Conservation (phyloP, 92 coral and sea anemone genomes). For the Anthopleura xanthogrammica region DNA sequence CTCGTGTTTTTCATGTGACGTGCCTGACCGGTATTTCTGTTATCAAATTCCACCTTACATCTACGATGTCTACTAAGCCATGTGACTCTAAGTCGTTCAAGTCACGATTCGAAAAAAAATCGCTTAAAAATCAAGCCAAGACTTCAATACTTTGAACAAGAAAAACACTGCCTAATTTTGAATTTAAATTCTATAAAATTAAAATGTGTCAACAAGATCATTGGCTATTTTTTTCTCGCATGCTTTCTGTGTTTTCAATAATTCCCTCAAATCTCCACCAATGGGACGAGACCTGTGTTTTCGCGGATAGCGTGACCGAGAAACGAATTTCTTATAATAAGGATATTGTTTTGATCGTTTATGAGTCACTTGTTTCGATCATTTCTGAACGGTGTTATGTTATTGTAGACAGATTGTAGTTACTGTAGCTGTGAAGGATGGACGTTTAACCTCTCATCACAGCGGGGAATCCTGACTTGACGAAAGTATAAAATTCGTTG, state of each 20-base stretch:
- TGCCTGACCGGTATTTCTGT: too few species aligned
- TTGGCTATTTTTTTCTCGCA: background rate
- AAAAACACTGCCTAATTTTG: too few species aligned
- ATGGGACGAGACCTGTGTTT: background rate
- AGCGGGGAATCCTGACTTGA: background rate
- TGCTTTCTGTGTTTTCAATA: background rate
- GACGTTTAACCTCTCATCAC: background rate
- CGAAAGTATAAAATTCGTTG: too few species aligned
- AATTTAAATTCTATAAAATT: too few species aligned
- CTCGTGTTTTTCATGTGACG: too few species aligned
- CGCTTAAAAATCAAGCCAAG: too few species aligned
- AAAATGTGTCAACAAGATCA: background rate
- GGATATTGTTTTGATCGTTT: conserved; percentile 1
- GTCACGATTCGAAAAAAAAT: too few species aligned
- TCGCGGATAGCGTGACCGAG: background rate
- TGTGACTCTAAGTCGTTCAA: background rate
- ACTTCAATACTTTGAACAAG: background rate
- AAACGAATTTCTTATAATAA: background rate
- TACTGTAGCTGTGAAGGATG: background rate
- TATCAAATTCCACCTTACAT: too few species aligned
- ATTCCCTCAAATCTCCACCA: background rate
- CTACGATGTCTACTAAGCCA: background rate
- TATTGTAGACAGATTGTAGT: background rate
- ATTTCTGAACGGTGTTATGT: background rate
- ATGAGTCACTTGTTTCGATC: background rate